phyloP scores from a whole-genome alignment of 1,140 invertebrate genomes.

The Calliphora vicina region DNA sequence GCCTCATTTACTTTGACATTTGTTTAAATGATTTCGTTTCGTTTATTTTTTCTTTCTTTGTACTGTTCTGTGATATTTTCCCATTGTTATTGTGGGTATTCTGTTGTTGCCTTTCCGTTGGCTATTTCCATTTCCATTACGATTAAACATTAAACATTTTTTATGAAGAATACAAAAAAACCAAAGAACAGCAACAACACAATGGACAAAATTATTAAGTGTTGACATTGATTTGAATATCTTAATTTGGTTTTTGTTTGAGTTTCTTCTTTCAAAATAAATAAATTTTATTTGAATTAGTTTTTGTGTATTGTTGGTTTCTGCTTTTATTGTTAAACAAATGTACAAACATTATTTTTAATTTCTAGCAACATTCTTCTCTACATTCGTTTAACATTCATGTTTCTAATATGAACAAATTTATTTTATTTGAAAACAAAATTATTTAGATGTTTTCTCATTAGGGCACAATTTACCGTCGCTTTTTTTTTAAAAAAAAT shows the following conservation, averaged over 20 bases:
- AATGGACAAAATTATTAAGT: constrained; percentile 24
- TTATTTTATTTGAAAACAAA: not conserved
- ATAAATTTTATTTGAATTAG: not conserved
- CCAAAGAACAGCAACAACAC: not conserved
- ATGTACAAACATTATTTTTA: constrained; percentile 41
- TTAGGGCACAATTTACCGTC: not conserved
- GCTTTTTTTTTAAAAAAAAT: not conserved
- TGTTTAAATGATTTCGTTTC: constrained; percentile 7
- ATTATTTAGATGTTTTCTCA: not conserved
- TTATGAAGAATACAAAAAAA: not conserved
- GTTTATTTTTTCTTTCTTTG: not conserved
- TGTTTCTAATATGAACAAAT: not conserved
- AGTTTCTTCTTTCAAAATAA: not conserved
- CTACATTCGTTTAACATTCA: constrained; percentile 26
- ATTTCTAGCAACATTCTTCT: constrained; percentile 37
- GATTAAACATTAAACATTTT: not conserved
- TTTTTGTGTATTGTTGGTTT: not conserved
- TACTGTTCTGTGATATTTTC: not conserved
- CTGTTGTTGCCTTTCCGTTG: not conserved
- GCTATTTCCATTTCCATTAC: constrained; percentile 19
- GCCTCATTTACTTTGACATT: constrained; percentile 33
- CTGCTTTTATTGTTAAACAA: not conserved
- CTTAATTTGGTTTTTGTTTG: constrained; percentile 21
- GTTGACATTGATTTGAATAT: constrained; percentile 34
- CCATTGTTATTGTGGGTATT: not conserved